These are phyloP conservation scores for Camelus bactrianus DNA, from an alignment of 2,113 vertebrate genomes.

Conservation along the genomic window DNA sequence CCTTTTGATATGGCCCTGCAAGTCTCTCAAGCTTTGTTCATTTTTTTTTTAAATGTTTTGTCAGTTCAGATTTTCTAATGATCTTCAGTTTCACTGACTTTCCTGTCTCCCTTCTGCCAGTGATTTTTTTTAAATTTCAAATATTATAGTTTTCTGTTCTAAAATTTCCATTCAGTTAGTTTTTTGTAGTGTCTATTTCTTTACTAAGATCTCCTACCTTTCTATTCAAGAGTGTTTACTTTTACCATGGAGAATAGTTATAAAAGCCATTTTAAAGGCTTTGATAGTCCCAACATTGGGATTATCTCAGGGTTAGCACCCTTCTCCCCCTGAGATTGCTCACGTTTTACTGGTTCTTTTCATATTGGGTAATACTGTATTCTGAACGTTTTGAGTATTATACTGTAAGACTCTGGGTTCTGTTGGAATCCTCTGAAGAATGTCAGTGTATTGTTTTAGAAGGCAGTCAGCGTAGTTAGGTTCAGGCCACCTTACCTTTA, in stretches of 20 bases:
- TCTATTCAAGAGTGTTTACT: neutral
- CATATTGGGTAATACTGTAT: neutral
- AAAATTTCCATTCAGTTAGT: neutral
- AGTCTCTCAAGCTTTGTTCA: neutral
- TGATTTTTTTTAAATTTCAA: neutral
- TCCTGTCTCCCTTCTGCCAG: neutral
- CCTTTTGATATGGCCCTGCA: neutral
- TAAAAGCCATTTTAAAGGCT: neutral
- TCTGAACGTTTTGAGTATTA: neutral
- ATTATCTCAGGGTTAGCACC: neutral
- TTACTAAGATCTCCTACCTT: neutral
- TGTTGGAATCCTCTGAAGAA: neutral
- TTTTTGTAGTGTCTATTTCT: slow-evolving; percentile 4
- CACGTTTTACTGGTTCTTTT: neutral
- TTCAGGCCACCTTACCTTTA: neutral
- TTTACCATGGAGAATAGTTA: neutral
- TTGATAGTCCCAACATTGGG: neutral
- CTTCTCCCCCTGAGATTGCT: neutral
- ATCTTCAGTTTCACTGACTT: neutral
- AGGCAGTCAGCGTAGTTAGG: neutral
- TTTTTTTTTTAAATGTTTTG: neutral
- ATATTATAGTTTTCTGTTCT: neutral
- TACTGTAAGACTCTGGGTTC: neutral
- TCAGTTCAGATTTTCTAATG: neutral
- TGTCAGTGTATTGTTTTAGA: neutral